Base-by-base conservation (phyloP, 2,797 vertebrate genomes). In the Micromesistius poutassou region DNA sequence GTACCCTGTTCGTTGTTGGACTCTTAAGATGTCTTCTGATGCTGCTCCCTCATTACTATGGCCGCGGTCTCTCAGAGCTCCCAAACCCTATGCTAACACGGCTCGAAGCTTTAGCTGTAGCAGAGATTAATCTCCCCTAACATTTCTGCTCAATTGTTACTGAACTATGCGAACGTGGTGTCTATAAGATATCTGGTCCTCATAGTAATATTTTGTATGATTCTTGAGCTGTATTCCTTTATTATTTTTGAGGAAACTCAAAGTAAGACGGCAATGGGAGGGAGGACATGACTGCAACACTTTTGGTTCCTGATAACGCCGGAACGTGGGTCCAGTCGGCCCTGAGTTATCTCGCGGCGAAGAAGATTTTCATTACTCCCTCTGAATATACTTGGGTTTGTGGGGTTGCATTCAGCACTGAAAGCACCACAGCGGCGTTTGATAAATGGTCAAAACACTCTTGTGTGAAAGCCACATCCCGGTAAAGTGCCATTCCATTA, bases 401-500 rank as follows among this genome's bases (percentile, higher is more conserved):
- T 84, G 42, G 74, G 62, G 30, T 14, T 79, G 68, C 74, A 82
- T 38, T 46, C 12, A 75, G 77, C 75, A 76, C 30, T 38, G 79
- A 77, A 82, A 78, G 81, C 75, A 77, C 13, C 2, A 14, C 35
- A 25, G 14, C 75, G 0, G 7, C 72, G 72, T 79, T 38, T 79
- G 66, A 85, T 74, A 77, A 81, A 85, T 72, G 72, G 35, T 80
- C 30, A 76, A 86, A 81, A 84, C 38, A 71, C 40, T 81, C 71
- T 40, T 12, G 36, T 40, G 70, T 80, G 55, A 84, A 80, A 78
- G 72, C 81, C 68, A 42, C 77, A 72, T 79, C 77, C 77, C 38
- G 33, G 76, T 75, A 84, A 81, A 30, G 75, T 76, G 79, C 74
- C 42, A 38, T 79, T 82, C 79, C 79, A 83, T 86, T 86, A 83